Evolutionary conservation across 2,888 invertebrate species (phyloP).

Genomic region (Orthonychiurus folsomi): DNA sequence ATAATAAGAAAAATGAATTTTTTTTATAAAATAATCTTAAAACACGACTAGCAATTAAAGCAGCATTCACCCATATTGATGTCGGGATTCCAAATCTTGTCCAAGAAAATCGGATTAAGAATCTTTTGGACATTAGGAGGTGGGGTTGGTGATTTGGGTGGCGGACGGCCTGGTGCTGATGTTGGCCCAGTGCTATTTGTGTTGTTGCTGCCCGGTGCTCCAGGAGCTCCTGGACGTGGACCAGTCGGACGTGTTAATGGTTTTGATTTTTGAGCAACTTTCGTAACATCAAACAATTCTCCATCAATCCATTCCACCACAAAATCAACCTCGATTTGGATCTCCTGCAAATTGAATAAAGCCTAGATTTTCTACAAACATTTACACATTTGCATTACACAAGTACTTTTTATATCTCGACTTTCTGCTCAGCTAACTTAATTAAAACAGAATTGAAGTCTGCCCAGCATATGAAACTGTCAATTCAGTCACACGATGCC

Average conservation of each 20-base stretch:
- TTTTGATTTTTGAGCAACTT: not conserved
- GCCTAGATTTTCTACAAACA: not conserved
- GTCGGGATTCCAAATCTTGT: constrained; percentile 32
- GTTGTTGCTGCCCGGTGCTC: constrained; percentile 19
- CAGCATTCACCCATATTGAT: constrained; percentile 9
- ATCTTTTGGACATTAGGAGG: constrained; percentile 13
- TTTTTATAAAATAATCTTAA: no score
- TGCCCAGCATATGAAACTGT: no score
- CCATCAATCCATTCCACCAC: constrained; percentile 29
- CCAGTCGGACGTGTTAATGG: no score
- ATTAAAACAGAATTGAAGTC: no score
- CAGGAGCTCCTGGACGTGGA: no score
- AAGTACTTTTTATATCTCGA: not conserved
- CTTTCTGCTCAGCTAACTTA: no score
- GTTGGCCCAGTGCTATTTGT: no score
- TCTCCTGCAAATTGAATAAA: constrained; percentile 15
- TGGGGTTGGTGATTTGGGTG: no score
- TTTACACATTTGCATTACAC: not conserved
- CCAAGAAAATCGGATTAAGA: constrained; percentile 24
- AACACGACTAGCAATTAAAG: constrained; percentile 1
- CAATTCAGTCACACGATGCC: no score
- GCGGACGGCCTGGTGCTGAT: no score
- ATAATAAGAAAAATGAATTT: no score
- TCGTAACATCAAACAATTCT: constrained; percentile 14
- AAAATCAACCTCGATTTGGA: constrained; percentile 28